Conservation (phyloP, 2,113 vertebrate genomes). For the Menura novaehollandiae region DNA sequence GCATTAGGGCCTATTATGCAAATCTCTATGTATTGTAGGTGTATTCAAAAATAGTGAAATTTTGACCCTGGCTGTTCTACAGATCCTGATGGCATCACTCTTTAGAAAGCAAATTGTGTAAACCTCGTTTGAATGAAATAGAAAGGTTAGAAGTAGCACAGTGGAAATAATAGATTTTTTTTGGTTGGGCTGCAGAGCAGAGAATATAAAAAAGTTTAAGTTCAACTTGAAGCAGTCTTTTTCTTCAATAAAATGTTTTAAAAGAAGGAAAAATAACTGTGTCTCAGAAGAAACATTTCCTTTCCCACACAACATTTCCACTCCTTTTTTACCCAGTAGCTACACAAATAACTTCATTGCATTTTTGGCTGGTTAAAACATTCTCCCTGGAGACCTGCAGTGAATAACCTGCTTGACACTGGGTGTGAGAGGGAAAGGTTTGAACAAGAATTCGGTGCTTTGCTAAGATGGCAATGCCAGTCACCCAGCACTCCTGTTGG, state of each 20-base stretch:
- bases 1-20: conserved; percentile 66
- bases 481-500: background rate
- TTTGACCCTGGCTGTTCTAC: conserved; percentile 45
- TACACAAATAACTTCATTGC: background rate
- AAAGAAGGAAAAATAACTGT: background rate
- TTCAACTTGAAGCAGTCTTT: background rate
- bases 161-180: background rate
- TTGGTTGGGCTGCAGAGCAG: background rate
- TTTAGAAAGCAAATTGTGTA: conserved; percentile 41
- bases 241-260: background rate
- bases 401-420: background rate
- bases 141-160: conserved; percentile 19
- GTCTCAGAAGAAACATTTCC: background rate
- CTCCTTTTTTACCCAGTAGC: background rate
- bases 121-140: conserved; percentile 20
- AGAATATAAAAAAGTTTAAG: background rate
- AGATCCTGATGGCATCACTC: background rate
- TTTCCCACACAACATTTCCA: background rate
- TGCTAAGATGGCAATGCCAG: background rate
- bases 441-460: background rate
- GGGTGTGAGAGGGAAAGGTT: background rate
- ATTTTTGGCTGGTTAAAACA: background rate
- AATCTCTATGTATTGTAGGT: conserved; percentile 46
- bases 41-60: conserved; percentile 39
- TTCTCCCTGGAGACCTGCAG: background rate